Base-by-base conservation (phyloP, 2,888 invertebrate genomes). In the Spilarctia lutea region DNA sequence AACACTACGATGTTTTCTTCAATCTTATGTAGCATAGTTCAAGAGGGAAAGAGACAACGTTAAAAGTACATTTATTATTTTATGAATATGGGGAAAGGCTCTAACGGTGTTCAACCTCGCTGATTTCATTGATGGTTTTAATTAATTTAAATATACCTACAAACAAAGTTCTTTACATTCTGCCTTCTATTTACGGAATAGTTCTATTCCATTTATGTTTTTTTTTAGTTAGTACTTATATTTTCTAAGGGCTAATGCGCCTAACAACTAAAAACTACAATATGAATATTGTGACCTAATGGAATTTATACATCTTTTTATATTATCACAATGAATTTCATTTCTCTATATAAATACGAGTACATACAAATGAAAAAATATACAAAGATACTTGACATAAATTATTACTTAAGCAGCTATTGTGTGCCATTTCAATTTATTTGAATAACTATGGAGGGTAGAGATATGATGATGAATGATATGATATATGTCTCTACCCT, bases 51-150 rank as follows among this genome's bases (percentile, higher is more conserved):
- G 56, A 48, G 69, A 56, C n/a, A 56, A 70, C 35, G 60, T 35
- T 16, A 27, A 27, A 56, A 56, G 33, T 69, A 69, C 63, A 56
- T 69, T n/a, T 1, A n/a, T 48, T 24, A 16, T 45, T 30, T 48
- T 48, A 48, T 68, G 30, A 48, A 48, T 13, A 68, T 13, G 35
- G 39, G 69, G 60, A 56, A 70, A 70, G 56, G 35, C 16, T 30
- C 16, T 70, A 60, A 84, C 83, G 80, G 86, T 84, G 75, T 80
- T 79, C 75, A 78, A 45, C 71, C 63, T 63, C 71, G 35, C 73
- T 68, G 71, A 16, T 52, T 74, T 33, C 45, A 45, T 73, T 74
- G 45, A 52, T 52, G 68, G 60, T 63, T 60, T 42, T 65, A 71
- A 71, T 63, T 68, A 65, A 18, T 56, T 70, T 70, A 35, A 60